Evolutionary conservation across 2,113 vertebrate genomes (phyloP).

Genomic region (Ictalurus furcatus): DNA sequence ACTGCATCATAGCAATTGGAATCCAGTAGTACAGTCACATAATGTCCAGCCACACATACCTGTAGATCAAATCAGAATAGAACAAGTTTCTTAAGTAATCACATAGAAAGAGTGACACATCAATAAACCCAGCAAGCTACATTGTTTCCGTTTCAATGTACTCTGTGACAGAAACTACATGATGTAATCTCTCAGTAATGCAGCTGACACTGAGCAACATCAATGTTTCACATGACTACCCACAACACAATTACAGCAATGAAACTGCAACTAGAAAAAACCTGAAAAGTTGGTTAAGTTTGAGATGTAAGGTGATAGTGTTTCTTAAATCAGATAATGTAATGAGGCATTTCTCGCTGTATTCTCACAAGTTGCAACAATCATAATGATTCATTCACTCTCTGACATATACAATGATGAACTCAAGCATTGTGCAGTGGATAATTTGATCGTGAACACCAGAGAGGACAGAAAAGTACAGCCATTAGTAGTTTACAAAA

Average conservation of each 20-base stretch:
- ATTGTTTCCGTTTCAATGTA: neutral
- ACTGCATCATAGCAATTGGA: conserved; percentile 78
- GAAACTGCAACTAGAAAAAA: neutral
- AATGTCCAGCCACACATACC: conserved; percentile 79
- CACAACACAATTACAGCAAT: neutral
- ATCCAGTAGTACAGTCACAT: conserved; percentile 83
- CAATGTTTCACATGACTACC: neutral
- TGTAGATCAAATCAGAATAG: conserved; percentile 51
- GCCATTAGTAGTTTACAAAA: neutral
- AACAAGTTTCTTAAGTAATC: neutral
- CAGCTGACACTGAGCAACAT: neutral
- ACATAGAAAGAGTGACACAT: neutral
- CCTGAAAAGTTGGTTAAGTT: neutral
- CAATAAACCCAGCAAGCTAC: neutral
- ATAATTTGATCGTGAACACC: neutral
- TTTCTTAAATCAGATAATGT: neutral
- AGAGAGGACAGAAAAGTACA: neutral
- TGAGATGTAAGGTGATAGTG: neutral
- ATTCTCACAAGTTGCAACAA: neutral
- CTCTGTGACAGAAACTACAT: neutral
- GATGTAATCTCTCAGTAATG: neutral
- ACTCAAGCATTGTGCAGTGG: neutral
- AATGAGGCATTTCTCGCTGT: neutral
- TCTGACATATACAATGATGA: neutral
- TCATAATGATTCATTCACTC: too few relatives aligned